These are phyloP conservation scores for Dendrocincla tyrannina DNA, from an alignment of 2,797 vertebrate species.

Conservation along the genomic window DNA sequence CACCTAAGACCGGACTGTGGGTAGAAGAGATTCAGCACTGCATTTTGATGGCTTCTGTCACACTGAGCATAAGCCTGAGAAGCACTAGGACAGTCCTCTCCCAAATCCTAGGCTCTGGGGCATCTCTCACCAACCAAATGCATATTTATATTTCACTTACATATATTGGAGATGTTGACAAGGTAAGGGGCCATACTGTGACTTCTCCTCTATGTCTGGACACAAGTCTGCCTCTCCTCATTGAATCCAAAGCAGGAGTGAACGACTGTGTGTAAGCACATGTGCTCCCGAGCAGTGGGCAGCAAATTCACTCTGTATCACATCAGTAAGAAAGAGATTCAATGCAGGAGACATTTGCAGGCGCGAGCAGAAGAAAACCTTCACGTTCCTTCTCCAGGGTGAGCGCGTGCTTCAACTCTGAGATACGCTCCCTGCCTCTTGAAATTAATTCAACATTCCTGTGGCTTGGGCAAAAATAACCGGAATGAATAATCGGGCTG, in stretches of 20 bases:
- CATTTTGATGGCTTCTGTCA: neutral
- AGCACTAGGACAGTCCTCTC: neutral
- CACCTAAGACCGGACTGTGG: neutral
- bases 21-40: neutral
- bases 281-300: neutral
- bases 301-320: neutral
- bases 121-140: neutral
- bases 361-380: slow-evolving; percentile 23
- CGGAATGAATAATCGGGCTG: neutral
- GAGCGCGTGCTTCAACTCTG: neutral
- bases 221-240: neutral
- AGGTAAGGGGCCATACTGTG: neutral
- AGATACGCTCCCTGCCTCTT: slow-evolving; percentile 45
- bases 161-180: neutral
- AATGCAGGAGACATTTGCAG: neutral
- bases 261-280: neutral
- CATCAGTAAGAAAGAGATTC: neutral
- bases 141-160: neutral
- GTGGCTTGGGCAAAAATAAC: slow-evolving; percentile 25
- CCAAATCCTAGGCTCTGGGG: neutral
- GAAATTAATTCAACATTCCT: slow-evolving; percentile 67
- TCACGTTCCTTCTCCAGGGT: slow-evolving; percentile 14
- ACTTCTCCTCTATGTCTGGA: neutral
- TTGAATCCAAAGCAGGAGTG: neutral
- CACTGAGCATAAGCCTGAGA: neutral